phyloP scores from a whole-genome alignment of 2,888 invertebrate genomes.

The Heliconius ethilla region DNA sequence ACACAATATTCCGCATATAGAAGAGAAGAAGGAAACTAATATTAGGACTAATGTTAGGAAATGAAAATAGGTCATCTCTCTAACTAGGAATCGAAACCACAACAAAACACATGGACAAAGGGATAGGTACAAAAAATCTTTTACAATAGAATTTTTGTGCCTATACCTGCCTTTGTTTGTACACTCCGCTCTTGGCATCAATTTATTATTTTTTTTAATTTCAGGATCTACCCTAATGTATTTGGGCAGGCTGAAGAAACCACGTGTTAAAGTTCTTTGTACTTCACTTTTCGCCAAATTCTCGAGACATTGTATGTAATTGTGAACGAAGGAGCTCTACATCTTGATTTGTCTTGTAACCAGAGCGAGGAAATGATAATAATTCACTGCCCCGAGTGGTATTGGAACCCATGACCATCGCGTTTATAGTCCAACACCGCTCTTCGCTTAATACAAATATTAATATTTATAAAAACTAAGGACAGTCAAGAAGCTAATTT shows the following conservation, averaged over 20 bases:
- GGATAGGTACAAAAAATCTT: no score
- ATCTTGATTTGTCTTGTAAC: not conserved
- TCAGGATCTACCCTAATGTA: not conserved
- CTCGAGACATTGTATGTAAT: not conserved
- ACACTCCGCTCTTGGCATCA: no score
- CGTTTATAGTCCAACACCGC: not conserved
- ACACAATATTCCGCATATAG: no score
- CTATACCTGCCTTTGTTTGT: no score
- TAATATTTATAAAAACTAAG: conserved; percentile 1
- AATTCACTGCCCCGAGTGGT: not conserved
- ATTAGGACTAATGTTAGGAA: no score
- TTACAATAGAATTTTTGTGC: no score
- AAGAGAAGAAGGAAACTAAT: no score
- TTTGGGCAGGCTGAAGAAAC: not conserved
- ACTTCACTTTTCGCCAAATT: not conserved
- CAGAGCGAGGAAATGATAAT: no score
- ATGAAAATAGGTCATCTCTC: no score
- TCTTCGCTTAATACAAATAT: not conserved
- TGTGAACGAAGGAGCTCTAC: not conserved
- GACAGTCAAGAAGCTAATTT: conserved; percentile 2
- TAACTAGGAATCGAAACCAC: no score
- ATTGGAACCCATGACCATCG: not conserved
- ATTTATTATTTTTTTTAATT: not conserved
- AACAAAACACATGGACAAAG: no score
- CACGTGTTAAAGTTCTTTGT: not conserved